These are phyloP conservation scores for Picus viridis DNA, from an alignment of 2,797 vertebrate species.

Conservation along the genomic window DNA sequence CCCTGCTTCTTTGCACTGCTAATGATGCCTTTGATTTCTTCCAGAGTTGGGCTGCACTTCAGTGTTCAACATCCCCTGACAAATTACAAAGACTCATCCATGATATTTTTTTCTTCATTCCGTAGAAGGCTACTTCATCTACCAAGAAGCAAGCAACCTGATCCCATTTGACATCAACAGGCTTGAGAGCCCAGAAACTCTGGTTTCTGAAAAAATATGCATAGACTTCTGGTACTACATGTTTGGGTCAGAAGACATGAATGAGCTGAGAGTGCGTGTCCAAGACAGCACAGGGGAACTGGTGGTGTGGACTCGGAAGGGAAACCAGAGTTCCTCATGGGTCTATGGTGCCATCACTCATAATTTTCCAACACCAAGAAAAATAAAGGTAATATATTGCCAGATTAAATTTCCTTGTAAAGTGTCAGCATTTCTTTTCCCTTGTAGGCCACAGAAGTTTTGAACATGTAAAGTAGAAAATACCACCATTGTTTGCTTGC, in stretches of 20 bases:
- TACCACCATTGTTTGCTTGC: neutral
- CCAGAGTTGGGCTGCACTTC: neutral
- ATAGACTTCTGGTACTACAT: constrained; percentile 89
- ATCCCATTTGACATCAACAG: constrained; percentile 60
- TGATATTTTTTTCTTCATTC: neutral
- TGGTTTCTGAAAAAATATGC: constrained; percentile 77
- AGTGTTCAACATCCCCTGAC: neutral
- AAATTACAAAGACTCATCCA: neutral
- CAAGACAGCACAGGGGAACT: constrained; percentile 40
- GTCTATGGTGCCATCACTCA: constrained; percentile 77
- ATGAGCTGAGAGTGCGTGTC: constrained; percentile 78
- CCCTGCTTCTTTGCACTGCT: neutral
- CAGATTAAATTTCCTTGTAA: neutral
- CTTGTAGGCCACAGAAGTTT: neutral
- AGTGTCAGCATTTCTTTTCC: neutral
- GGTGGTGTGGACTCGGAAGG: constrained; percentile 78
- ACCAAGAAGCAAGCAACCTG: constrained; percentile 70
- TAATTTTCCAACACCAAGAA: constrained; percentile 41
- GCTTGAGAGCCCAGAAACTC: constrained; percentile 76
- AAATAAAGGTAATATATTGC: constrained; percentile 80
- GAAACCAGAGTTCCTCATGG: constrained; percentile 75
- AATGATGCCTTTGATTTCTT: neutral
- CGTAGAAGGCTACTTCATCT: constrained; percentile 74
- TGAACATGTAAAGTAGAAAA: neutral
- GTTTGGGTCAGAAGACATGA: constrained; percentile 70